Evolutionary conservation across 1,140 invertebrate genomes (phyloP).

Genomic region (Zaprionus lachaisei): DNA sequence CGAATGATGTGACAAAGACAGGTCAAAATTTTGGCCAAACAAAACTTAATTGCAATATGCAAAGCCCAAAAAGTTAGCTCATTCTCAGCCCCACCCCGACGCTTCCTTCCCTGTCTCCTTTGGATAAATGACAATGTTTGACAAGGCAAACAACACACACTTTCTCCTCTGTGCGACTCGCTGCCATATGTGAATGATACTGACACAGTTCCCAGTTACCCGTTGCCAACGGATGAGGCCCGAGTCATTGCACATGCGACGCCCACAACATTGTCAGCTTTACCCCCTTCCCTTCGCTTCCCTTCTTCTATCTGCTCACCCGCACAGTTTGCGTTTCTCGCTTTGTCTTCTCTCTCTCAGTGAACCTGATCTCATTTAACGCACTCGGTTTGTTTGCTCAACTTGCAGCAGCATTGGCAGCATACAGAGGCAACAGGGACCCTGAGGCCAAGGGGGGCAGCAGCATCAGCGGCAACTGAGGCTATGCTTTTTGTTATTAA

Average conservation of each 20-base stretch:
- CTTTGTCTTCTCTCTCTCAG: slow-evolving; percentile 29
- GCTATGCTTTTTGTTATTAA: slow-evolving; percentile 60
- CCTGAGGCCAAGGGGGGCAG: slow-evolving; percentile 13
- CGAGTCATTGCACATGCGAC: slow-evolving; percentile 58
- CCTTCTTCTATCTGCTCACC: neutral
- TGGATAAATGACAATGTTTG: slow-evolving; percentile 79
- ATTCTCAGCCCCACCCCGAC: neutral
- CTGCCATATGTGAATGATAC: slow-evolving; percentile 63
- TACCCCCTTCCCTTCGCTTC: neutral
- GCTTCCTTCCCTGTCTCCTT: slow-evolving; percentile 41
- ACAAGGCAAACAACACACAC: slow-evolving; percentile 73
- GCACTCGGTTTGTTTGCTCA: slow-evolving; percentile 64
- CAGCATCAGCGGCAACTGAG: slow-evolving; percentile 2
- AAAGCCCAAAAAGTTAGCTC: slow-evolving; percentile 40
- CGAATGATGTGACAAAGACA: slow-evolving; percentile 45
- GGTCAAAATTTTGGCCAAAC: slow-evolving; percentile 61
- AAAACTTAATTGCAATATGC: slow-evolving; percentile 79
- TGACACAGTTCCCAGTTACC: slow-evolving; percentile 61
- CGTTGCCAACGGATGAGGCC: neutral
- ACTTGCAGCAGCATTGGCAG: slow-evolving; percentile 35
- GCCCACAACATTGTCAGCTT: slow-evolving; percentile 42
- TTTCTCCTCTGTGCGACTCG: slow-evolving; percentile 25
- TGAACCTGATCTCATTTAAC: slow-evolving; percentile 74
- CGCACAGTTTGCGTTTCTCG: neutral
- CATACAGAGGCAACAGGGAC: slow-evolving; percentile 25